Evolutionary conservation across 2,113 vertebrate genomes (phyloP), one percentile per base, ranked within the genome.

Genomic region (Peucedramus taeniatus): DNA sequence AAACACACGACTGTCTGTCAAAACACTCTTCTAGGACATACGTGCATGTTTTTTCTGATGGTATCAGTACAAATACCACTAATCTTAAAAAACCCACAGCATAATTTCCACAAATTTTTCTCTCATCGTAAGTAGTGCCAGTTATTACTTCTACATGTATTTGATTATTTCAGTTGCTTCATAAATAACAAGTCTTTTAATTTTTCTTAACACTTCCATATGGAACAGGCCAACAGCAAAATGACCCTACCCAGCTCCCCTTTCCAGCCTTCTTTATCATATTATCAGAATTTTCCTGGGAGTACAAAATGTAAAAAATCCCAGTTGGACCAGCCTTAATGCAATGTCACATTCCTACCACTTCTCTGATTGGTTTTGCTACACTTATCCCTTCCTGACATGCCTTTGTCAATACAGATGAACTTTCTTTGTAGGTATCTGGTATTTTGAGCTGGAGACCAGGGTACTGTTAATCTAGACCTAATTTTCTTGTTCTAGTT

Each of bases 211-310:
- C 28, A 74, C 2, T 78, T 27, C 2, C 8, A 30, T 19, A 40
- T 14, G 6, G 33, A 51, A 31, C 21, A 94, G 18, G 7, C 6
- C 31, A 90, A 60, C 23, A 54, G 14, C 16, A 69, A 83, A 74
- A 69, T 54, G 6, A 51, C 4, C 9, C 19, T 74, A 27, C 9
- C 7, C 9, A 78, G 8, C 0, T 7, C 2, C 11, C 3, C 30
- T 80, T 70, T 70, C 61, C 30, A 75, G 4, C 4, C 3, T 47
- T 47, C 53, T 42, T 79, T 45, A 37, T 49, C 10, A 35, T 15
- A 66, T 23, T 47, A 53, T 28, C 11, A 83, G 37, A 49, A 88
- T n/a, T 85, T 56, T 31, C 26, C 15, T 47, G 16, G 1, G 1
- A 54, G 10, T 35, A 60, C 5, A 60, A 85, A 54, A 13, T 45